Evolutionary conservation across 2,113 vertebrate genomes (phyloP), one percentile per base, ranked within the genome.

Genomic region (Himantopus leucocephalus): DNA sequence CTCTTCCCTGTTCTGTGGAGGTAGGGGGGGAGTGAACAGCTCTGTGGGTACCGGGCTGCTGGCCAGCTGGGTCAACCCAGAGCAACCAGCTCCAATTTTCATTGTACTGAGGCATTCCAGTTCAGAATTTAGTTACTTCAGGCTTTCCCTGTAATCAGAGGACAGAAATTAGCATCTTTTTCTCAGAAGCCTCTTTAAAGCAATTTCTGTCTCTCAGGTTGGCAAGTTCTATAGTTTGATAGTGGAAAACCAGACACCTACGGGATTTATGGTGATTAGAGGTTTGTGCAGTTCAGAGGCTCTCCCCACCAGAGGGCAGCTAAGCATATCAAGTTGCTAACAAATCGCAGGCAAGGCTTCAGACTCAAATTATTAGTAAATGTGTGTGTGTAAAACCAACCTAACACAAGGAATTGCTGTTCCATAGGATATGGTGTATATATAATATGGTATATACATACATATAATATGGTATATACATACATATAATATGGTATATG

Each of bases 281-380:
- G 48, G 5, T 71, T 12, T 32, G 29, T 67, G 47, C 50, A 14
- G 62, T 35, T 35, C 66, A 34, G 73, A 21, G 52, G 29, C 52
- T 77, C 20, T 83, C 26, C 63, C 94, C 95, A 92, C 24, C 68
- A 95, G 94, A 80, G 91, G 89, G 95, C 92, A 85, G 78, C 85
- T 68, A 1, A 32, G 62, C 29, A 18, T 15, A 8, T 9, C 30
- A 9, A 52, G 50, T 27, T 7, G 8, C 34, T 35, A 47, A 39
- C 9, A 39, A 64, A 60, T 55, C 13, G 14, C 22, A 20, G 52
- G 35, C 50, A 24, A 1, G 19, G 37, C 39, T 83, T 34, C 3
- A 13, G 32, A 52, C 24, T 32, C 73, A 45, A 7, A 7, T 32
- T 20, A 4, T 11, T 21, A 16, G 12, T 29, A 14, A 35, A 35